phyloP scores from a whole-genome alignment of 2,797 vertebrate genomes.

The Thunnus albacares region DNA sequence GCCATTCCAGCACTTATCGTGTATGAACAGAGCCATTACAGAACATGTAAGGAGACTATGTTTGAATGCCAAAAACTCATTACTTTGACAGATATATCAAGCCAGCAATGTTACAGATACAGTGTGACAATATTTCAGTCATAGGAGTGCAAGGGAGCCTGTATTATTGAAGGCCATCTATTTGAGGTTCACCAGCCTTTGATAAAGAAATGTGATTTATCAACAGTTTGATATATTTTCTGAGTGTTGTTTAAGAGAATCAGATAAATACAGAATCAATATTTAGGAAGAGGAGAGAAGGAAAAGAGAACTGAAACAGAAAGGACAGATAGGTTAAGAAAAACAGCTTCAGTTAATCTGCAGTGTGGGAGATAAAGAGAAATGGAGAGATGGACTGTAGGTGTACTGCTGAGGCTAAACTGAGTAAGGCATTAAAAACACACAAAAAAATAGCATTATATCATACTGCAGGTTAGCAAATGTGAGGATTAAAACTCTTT shows the following conservation, averaged over 20 bases:
- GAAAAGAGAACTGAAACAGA: slow-evolving; percentile 24
- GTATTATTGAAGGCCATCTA: slow-evolving; percentile 12
- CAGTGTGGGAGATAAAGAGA: slow-evolving; percentile 52
- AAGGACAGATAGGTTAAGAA: slow-evolving; percentile 36
- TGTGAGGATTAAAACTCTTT: neutral
- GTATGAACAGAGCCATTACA: no score
- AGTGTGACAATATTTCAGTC: slow-evolving; percentile 5
- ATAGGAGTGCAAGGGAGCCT: neutral
- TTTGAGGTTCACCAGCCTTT: slow-evolving; percentile 27
- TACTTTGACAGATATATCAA: slow-evolving; percentile 3
- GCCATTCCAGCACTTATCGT: slow-evolving; percentile 8
- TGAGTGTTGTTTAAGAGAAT: slow-evolving; percentile 15
- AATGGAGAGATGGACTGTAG: slow-evolving; percentile 32
- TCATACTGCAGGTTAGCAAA: slow-evolving; percentile 15
- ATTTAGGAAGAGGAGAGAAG: slow-evolving; percentile 12
- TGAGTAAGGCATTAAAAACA: slow-evolving; percentile 23
- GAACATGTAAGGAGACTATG: no score
- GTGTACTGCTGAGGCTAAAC: slow-evolving; percentile 34
- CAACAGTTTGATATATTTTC: slow-evolving; percentile 25
- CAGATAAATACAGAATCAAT: slow-evolving; percentile 11
- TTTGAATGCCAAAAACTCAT: slow-evolving; percentile 6
- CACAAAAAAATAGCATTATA: slow-evolving; percentile 6
- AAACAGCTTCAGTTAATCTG: slow-evolving; percentile 58
- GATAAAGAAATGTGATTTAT: slow-evolving; percentile 39
- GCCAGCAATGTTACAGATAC: slow-evolving; percentile 3